These are phyloP conservation scores for Habrosyne pyritoides DNA, from an alignment of 2,888 invertebrate species.

Conservation along the genomic window DNA sequence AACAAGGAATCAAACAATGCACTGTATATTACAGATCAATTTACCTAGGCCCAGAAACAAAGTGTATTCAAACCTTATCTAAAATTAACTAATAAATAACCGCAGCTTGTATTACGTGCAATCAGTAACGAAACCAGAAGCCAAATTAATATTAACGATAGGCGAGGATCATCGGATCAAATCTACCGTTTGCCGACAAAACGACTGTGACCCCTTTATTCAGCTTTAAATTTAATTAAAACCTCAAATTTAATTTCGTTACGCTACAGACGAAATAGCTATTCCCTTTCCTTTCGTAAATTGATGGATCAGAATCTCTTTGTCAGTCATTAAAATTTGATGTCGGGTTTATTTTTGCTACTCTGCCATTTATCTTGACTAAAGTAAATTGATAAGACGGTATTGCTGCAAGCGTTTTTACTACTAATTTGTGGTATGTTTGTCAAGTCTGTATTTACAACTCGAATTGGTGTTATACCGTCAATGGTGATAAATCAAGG, in stretches of 20 bases:
- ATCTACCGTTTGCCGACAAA: conserved; percentile 26
- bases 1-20: too few relatives aligned
- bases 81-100: background rate
- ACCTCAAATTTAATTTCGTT: conserved; percentile 51
- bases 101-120: background rate
- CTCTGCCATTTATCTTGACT: conserved; percentile 11
- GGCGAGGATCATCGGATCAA: conserved; percentile 36
- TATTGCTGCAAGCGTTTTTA: background rate
- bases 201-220: conserved; percentile 32
- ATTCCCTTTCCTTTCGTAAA: conserved; percentile 34
- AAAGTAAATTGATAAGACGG: background rate
- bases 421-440: background rate
- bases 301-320: conserved; percentile 31
- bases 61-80: background rate
- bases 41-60: background rate
- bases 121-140: conserved; percentile 22
- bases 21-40: background rate
- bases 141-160: conserved; percentile 37
- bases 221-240: conserved; percentile 56
- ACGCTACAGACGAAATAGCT: conserved; percentile 26
- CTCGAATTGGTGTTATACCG: too few relatives aligned
- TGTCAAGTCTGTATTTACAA: too few relatives aligned
- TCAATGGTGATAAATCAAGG: too few relatives aligned
- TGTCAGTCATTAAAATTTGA: conserved; percentile 34
- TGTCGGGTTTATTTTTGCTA: conserved; percentile 29